Base-by-base conservation (phyloP, 2,888 invertebrate species). In the Oxycera nigricornis region DNA sequence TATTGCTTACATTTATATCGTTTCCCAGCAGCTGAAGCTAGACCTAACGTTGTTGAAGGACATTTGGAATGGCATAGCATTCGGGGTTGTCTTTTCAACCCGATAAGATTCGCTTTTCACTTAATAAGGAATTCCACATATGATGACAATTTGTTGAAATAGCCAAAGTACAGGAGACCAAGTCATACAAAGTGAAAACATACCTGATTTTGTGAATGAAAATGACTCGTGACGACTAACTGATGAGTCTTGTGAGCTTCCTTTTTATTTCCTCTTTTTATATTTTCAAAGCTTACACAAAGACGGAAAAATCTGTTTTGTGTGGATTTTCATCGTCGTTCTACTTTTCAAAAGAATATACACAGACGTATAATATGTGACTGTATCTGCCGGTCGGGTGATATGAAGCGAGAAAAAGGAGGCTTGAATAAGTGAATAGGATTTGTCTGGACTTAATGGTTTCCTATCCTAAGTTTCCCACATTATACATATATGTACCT, bases 121-220 rank as follows among this genome's bases (percentile, higher is more conserved):
- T 46, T 46, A 17, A 46, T 41, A 39, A 22, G 65, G 24, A 39
- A 39, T 62, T 30, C 39, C 24, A 17, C 41, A 39, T 6, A 24
- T 24, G 22, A 39, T 24, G 65, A 22, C 22, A 39, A 65, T 35
- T 35, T 62, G 31, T 39, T 62, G 62, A 65, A 65, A 65, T 41
- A 65, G 24, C 65, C 4, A 46, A 31, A 26, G 2, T 20, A 20
- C 31, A 35, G 14, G n/a, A 7, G 3, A 17, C 14, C 14, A 14
- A 11, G n/a, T 46, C 14, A 17, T 39, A 26, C 41, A 22, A 41
- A 65, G 22, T 20, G 20, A 30, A 65, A 41, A 35, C 26, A 17
- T 65, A 65, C 20, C 65, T 39, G 41, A 65, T 65, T 65, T 65
- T 24, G 22, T 65, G 65, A 65, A 65, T 65, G 65, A 41, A 65